Base-by-base conservation (phyloP, 2,888 invertebrate species). In the Epinotia demarniana region DNA sequence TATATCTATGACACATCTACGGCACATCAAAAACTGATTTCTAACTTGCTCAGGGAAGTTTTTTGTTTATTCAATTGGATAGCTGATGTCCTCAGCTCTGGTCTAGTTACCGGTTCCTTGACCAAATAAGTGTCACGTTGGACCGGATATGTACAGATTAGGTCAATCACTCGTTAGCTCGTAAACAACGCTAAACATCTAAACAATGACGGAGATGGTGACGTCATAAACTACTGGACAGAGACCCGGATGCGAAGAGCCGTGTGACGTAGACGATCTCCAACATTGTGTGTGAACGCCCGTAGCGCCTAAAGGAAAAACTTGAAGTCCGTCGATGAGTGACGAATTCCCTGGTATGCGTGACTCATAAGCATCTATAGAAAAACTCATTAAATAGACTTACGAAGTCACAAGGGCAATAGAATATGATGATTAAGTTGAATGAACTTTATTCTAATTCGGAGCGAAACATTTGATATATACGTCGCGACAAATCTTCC, bases 301-400 rank as follows among this genome's bases (percentile, higher is more conserved):
- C 58, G 13, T 23, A 64, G 27, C 16, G 18, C 43, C 23, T 23
- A 58, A 43, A 74, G 62, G 58, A 71, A 66, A 75, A 33, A 39
- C n/a, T 53, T 16, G 18, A 64, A 53, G 53, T 33, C 27, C 19
- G 61, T 19, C 70, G 55, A 60, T 60, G 19, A 58, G 46, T 70
- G 64, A 75, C 75, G 66, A 71, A 71, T 67, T 39, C 53, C 23
- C 60, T 66, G 61, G 66, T 74, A 75, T 66, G 64, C 61, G 61
- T 75, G 75, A 71, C 55, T 75, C 75, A 75, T 43, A 19, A 18
- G 57, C 46, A 60, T 71, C 66, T 66, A 60, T 27, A 66, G 43
- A 63, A 57, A 63, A 55, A 61, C 66, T 71, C 66, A 71, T 75
- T 71, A 75, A 71, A 55, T 75, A 58, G 66, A 66, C 64, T 62